Percentiles rank a stretch among this genome's conserved stretches.
Evolutionary conservation across 1,140 invertebrate species (phyloP).

Genomic region (Tetramorium parvispinum): DNA sequence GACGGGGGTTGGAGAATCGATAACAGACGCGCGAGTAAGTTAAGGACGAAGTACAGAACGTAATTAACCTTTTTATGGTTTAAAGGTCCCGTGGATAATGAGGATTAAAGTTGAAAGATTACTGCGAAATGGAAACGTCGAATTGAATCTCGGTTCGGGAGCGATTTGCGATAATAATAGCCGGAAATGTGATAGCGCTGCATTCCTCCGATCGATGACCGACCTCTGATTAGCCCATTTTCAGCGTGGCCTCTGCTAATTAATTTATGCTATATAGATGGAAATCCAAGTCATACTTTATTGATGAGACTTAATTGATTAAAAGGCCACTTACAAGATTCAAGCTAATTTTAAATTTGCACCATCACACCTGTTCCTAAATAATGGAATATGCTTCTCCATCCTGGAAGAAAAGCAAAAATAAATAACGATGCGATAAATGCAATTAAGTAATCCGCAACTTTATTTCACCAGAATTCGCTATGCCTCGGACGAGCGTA

Average conservation of each 20-base stretch:
- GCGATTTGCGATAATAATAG: slow-evolving; percentile 21
- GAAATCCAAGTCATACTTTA: not conserved
- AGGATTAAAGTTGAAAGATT: slow-evolving; percentile 55
- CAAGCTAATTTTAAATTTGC: not conserved
- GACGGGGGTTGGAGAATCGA: slow-evolving; percentile 38
- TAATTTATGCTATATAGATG: not conserved
- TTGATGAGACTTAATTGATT: not conserved
- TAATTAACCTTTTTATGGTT: slow-evolving; percentile 56
- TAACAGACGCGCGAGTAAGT: slow-evolving; percentile 50
- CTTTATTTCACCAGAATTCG: slow-evolving; percentile 4
- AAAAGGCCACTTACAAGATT: not conserved
- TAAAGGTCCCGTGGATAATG: slow-evolving; percentile 40
- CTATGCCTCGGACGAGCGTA: not conserved
- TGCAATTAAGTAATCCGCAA: not conserved
- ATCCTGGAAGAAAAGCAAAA: not conserved
- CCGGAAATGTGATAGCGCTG: slow-evolving; percentile 2
- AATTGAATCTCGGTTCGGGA: slow-evolving; percentile 35
- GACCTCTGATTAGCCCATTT: not conserved
- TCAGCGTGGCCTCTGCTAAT: not conserved
- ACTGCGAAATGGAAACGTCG: slow-evolving; percentile 24
- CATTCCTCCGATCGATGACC: not conserved
- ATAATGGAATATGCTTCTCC: slow-evolving; percentile 14
- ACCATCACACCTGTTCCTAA: not conserved
- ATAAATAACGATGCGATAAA: slow-evolving; percentile 45
- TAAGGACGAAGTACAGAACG: slow-evolving; percentile 48